Base-by-base conservation (phyloP, 2,888 invertebrate genomes). In the Brachyptera risi region DNA sequence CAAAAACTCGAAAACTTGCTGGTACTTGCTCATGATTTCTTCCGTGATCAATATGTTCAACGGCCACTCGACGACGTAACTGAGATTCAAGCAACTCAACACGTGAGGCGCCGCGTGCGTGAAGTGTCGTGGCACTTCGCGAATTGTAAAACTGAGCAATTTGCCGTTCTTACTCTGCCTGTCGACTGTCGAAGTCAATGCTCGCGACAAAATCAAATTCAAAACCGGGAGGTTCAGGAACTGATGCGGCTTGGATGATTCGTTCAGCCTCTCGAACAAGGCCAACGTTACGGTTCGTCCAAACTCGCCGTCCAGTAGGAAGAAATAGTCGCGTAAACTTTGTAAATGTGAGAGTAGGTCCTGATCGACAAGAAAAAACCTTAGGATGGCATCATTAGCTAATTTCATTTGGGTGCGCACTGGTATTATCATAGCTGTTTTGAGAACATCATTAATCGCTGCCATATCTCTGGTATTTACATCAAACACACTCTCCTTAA, bases 261-360 rank as follows among this genome's bases (percentile, higher is more conserved):
- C 79, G 59, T 85, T 84, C 56, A 90, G 72, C 64, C 84, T 84
- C 0, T 80, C 77, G 65, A 88, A 88, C 61, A 91, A 74, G 65
- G 85, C 86, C 56, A 83, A 80, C 35, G 87, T 88, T 15, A 91
- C 83, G 66, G 83, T 84, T 31, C 82, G 82, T 0, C 86, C 85
- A 72, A 90, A 91, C 73, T 90, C 89, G 0, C 90, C 90, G 67
- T 91, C 89, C 78, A 89, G 80, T 23, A 90, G 72, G 68, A 91
- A 90, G 72, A 86, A 91, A 68, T 87, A 90, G 70, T 87, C 85
- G 49, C 88, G 80, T n/a, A 91, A 73, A 72, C 86, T 86, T 47
- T 82, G 82, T 66, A 90, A 78, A 74, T 91, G 89, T 19, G 84
- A 81, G 38, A 89, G 78, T 71, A 87, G 80, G 56, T 86, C 83